Evolutionary conservation across 2,888 invertebrate genomes (phyloP), one percentile per base, ranked within the genome.

Genomic region (Lycia hirtaria): DNA sequence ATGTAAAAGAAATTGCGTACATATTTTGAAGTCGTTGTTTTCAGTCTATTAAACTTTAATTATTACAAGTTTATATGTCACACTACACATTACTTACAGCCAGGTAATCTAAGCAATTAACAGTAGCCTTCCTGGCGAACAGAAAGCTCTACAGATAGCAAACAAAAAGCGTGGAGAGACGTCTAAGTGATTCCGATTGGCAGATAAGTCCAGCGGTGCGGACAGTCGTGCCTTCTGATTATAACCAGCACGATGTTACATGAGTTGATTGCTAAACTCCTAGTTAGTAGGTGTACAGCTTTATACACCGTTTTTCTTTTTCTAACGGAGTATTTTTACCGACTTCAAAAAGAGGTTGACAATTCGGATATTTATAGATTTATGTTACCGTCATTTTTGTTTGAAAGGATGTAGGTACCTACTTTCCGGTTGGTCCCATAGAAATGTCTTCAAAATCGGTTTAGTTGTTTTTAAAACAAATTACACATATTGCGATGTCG

Each of bases 191-290:
- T 49, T 9, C 41, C 41, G 41, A 41, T 24, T 4, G 26, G n/a
- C 15, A 15, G 41, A 41, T 41, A 41, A 41, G 28, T 26, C 15
- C 35, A 12, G 20, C 22, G 38, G 22, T 14, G 41, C 37, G 43
- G 49, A 22, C 43, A 4, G 49, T 58, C 50, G 57, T 57, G 40
- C 22, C 19, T 44, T 19, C 52, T 56, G 59, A 47, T 63, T 53
- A 47, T 19, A 47, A 32, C 26, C 9, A 19, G 40, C 47, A 30
- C 38, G 49, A 17, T 28, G 43, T 2, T 15, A 43, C 26, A 43
- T 17, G 28, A 44, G 30, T 4, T 17, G 44, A 30, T 44, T 44
- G 17, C 17, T 17, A 37, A 19, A 5, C 37, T 19, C 5, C 37
- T 37, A 37, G 19, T 37, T n/a, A 19, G 35, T 15, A 10, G 28